Percentiles rank a stretch among this genome's conserved stretches.
These are phyloP conservation scores for Hemiscyllium ocellatum DNA, from an alignment of 2,113 vertebrate genomes.

Conservation along the genomic window DNA sequence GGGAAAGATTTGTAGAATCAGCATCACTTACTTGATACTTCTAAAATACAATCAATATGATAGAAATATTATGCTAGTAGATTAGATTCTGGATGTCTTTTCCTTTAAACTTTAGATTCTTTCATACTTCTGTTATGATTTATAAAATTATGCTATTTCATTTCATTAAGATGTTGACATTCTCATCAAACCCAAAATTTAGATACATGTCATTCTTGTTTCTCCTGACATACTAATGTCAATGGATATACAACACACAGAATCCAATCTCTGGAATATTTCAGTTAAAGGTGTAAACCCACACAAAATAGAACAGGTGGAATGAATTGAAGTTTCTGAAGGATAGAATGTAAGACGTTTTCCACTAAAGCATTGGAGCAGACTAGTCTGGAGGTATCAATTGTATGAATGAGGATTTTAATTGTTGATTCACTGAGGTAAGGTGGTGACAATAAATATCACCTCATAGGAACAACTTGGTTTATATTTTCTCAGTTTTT, in stretches of 20 bases:
- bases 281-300: no score
- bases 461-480: neutral
- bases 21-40: neutral
- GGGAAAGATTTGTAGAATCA: neutral
- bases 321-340: neutral
- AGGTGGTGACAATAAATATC: neutral
- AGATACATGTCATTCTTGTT: neutral
- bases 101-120: neutral
- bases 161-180: neutral
- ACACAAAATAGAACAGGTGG: no score
- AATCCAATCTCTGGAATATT: no score
- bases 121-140: neutral
- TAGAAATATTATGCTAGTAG: neutral
- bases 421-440: neutral
- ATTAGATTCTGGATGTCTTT: neutral
- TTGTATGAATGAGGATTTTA: neutral
- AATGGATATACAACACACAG: no score
- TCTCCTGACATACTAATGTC: no score
- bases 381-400: neutral
- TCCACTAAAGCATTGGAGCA: neutral
- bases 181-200: neutral
- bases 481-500: neutral
- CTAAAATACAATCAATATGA: neutral
- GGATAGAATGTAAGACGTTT: neutral
- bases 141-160: neutral